Evolutionary conservation across 2,113 vertebrate species (phyloP).

Genomic region (Zingel zingel): DNA sequence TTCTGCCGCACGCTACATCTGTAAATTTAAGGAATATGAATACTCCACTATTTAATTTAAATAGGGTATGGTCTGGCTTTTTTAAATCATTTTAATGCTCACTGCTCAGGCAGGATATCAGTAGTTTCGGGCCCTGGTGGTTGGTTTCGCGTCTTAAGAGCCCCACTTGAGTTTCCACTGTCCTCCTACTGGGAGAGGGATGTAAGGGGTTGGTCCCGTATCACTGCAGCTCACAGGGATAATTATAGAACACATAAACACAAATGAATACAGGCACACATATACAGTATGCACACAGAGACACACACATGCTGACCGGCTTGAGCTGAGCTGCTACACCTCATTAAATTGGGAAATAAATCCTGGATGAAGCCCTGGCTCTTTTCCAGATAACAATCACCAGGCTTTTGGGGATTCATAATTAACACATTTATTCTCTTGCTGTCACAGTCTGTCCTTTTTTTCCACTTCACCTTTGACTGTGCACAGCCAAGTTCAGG

Average conservation of each 20-base stretch:
- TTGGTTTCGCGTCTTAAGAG: constrained; percentile 27
- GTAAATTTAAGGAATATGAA: constrained; percentile 4
- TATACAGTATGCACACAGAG: constrained; percentile 32
- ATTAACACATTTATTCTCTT: constrained; percentile 71
- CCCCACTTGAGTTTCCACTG: constrained; percentile 39
- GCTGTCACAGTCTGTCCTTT: constrained; percentile 35
- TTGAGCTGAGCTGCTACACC: constrained; percentile 69
- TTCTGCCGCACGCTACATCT: background rate
- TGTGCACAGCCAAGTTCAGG: constrained; percentile 1
- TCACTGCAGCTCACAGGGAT: constrained; percentile 62
- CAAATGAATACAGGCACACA: constrained; percentile 34
- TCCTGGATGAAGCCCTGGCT: constrained; percentile 68
- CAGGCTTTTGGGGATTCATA: constrained; percentile 59
- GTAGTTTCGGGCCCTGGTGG: constrained; percentile 11
- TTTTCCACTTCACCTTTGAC: constrained; percentile 25
- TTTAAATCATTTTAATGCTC: constrained; percentile 13
- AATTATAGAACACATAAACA: constrained; percentile 60
- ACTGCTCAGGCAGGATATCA: constrained; percentile 4
- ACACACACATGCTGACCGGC: constrained; percentile 56
- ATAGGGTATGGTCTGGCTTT: background rate
- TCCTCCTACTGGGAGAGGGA: constrained; percentile 47
- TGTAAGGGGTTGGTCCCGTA: constrained; percentile 43
- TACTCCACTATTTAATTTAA: background rate
- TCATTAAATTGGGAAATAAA: constrained; percentile 83
- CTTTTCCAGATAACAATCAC: constrained; percentile 73